Percentiles rank a stretch among this genome's conserved stretches.
phyloP scores from a whole-genome alignment of 2,113 vertebrate genomes.

The Myrmophylax atrothorax region DNA sequence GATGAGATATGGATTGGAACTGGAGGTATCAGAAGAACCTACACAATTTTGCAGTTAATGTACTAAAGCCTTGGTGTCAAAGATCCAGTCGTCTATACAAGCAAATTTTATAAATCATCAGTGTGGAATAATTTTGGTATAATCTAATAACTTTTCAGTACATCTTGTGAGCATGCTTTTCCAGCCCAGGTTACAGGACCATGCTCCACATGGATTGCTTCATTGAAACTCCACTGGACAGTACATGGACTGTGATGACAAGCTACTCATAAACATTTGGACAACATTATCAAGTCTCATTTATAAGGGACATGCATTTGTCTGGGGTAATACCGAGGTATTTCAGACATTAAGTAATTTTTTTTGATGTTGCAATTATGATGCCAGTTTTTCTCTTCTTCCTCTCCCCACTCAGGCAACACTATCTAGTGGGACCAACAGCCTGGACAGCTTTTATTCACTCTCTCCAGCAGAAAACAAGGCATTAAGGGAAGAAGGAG shows the following conservation, averaged over 20 bases:
- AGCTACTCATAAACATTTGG: background rate
- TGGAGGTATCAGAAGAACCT: background rate
- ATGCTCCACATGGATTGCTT: too few relatives aligned
- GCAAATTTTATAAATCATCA: background rate
- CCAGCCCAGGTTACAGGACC: background rate
- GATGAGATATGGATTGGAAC: background rate
- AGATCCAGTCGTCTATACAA: background rate
- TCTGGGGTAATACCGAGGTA: background rate
- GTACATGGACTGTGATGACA: background rate
- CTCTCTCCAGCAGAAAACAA: background rate
- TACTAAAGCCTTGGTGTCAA: background rate
- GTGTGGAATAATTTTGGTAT: background rate
- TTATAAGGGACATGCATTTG: background rate
- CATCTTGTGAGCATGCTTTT: background rate
- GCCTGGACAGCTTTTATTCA: background rate
- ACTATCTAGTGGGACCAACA: rapidly evolving
- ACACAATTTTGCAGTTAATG: rapidly evolving
- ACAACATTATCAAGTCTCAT: background rate
- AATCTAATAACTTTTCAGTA: background rate
- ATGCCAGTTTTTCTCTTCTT: background rate
- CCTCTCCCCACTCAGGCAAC: background rate
- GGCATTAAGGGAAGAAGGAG: background rate
- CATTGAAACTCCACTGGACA: background rate
- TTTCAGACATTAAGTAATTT: background rate
- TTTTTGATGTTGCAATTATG: background rate